These are phyloP conservation scores for Oceanites oceanicus DNA, from an alignment of 2,113 vertebrate species.

Conservation along the genomic window DNA sequence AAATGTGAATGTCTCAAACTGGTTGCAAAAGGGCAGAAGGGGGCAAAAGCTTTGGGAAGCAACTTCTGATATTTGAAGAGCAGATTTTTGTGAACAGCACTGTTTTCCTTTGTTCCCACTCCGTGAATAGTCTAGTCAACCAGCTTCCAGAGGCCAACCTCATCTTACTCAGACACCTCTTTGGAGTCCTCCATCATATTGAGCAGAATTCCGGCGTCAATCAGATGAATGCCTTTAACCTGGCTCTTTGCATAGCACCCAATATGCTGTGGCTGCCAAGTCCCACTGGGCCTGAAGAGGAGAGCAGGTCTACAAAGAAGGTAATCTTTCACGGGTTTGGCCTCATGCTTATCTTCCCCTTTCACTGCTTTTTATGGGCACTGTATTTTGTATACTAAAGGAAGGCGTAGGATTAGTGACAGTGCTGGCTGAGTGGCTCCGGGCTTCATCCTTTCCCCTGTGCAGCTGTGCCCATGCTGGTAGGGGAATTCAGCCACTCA, in stretches of 20 bases:
- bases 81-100: neutral
- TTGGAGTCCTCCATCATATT: constrained; percentile 77
- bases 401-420: neutral
- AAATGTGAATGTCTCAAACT: neutral
- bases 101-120: neutral
- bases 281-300: constrained; percentile 74
- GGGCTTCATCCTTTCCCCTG: neutral
- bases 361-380: neutral
- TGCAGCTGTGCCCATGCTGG: neutral
- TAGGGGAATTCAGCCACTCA: neutral
- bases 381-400: neutral
- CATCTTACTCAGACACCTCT: constrained; percentile 76
- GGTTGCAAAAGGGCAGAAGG: neutral
- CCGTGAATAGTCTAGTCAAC: constrained; percentile 63
- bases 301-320: constrained; percentile 77
- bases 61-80: neutral
- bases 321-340: constrained; percentile 17
- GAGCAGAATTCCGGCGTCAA: constrained; percentile 75
- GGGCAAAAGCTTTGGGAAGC: neutral
- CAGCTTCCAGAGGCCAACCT: constrained; percentile 78
- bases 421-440: neutral
- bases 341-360: neutral
- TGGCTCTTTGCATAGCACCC: constrained; percentile 82
- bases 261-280: constrained; percentile 79
- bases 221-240: constrained; percentile 82